These are phyloP conservation scores for Pygmarrhopalites habei DNA, from an alignment of 1,140 invertebrate genomes.

Conservation along the genomic window DNA sequence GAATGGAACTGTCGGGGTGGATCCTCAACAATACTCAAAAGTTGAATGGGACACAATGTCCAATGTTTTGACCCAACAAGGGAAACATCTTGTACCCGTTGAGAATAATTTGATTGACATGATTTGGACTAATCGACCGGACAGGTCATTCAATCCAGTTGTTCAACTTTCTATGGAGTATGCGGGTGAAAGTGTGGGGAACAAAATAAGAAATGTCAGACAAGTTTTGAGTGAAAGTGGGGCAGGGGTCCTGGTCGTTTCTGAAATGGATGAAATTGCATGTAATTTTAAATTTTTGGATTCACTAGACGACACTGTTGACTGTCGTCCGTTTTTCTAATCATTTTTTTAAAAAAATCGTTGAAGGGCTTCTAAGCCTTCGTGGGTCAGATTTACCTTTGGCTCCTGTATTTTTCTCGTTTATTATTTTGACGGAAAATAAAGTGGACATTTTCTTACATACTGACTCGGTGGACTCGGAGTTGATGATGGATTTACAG, in stretches of 20 bases:
- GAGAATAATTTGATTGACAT: slow-evolving; percentile 65
- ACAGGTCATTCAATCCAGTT: slow-evolving; percentile 47
- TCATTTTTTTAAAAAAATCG: slow-evolving; percentile 37
- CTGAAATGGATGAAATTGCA: slow-evolving; percentile 83
- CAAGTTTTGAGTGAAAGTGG: slow-evolving; percentile 55
- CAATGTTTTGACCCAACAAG: slow-evolving; percentile 35
- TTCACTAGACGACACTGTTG: background rate
- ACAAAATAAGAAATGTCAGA: slow-evolving; percentile 63
- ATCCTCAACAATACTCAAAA: slow-evolving; percentile 56
- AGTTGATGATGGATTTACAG: background rate
- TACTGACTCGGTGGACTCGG: background rate
- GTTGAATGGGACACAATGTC: slow-evolving; percentile 42
- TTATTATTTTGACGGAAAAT: slow-evolving; percentile 59
- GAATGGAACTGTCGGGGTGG: slow-evolving; percentile 62
- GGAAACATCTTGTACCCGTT: slow-evolving; percentile 56
- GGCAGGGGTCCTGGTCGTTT: slow-evolving; percentile 73
- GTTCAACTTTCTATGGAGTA: slow-evolving; percentile 52
- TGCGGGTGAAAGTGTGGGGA: slow-evolving; percentile 60
- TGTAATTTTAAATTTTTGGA: slow-evolving; percentile 44
- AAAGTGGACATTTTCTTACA: slow-evolving; percentile 18
- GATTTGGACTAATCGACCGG: slow-evolving; percentile 62
- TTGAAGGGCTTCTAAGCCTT: slow-evolving; percentile 91
- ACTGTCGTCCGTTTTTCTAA: slow-evolving; percentile 3
- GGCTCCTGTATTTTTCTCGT: slow-evolving; percentile 75
- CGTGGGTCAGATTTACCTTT: slow-evolving; percentile 81